These are phyloP conservation scores for Sisor rabdophorus DNA, from an alignment of 2,113 vertebrate genomes.

Conservation along the genomic window DNA sequence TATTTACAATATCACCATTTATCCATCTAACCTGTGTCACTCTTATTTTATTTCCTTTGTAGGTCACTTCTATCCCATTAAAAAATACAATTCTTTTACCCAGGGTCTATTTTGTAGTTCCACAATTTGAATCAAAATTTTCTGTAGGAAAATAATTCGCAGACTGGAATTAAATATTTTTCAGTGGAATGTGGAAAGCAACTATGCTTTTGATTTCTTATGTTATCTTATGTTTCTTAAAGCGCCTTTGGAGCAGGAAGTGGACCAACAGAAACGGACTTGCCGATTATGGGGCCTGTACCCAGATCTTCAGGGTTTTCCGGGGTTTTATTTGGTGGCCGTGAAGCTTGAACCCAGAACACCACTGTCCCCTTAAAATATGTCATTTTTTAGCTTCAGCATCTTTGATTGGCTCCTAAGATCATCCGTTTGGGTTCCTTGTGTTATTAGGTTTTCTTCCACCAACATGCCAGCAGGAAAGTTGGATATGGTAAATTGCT, in stretches of 20 bases:
- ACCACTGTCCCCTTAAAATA: too few species aligned
- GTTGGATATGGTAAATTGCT: neutral
- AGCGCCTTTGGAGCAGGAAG: too few species aligned
- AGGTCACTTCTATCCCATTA: neutral
- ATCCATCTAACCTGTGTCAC: neutral
- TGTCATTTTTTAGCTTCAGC: neutral
- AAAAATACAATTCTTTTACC: too few species aligned
- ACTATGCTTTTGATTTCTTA: conserved; percentile 36
- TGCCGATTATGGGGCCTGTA: too few species aligned
- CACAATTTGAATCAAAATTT: too few species aligned
- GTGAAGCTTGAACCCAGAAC: too few species aligned
- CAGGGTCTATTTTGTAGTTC: too few species aligned
- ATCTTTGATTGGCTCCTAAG: neutral
- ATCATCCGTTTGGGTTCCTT: neutral
- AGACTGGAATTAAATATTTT: conserved; percentile 59
- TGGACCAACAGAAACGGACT: too few species aligned
- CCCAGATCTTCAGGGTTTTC: too few species aligned
- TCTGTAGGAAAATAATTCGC: conserved; percentile 50
- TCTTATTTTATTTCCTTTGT: neutral
- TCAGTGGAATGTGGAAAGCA: conserved; percentile 46
- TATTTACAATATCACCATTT: too few species aligned
- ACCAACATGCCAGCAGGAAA: neutral
- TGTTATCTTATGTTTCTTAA: too few species aligned
- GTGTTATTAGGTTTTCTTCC: neutral
- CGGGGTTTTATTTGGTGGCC: too few species aligned